Evolutionary conservation across 2,888 invertebrate species (phyloP), one percentile per base, ranked within the genome.

Genomic region (Apotomis turbidana): DNA sequence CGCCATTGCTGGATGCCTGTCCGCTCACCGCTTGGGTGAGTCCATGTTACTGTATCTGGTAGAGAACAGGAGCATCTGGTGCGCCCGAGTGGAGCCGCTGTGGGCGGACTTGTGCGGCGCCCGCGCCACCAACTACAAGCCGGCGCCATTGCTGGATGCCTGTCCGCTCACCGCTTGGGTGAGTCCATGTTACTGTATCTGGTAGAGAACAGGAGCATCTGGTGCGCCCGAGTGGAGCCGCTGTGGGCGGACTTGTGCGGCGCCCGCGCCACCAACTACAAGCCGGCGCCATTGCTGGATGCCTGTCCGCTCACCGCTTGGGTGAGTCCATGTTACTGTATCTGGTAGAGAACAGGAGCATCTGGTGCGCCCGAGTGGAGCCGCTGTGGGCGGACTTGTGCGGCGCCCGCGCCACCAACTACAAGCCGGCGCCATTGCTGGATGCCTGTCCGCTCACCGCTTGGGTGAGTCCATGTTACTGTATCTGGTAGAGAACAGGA

Each of bases 301-400:
- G 96, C 98, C 4, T 96, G 98, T 77, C 98, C 98, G 0, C 90
- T 98, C 38, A 97, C 97, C 3, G 89, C 98, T 10, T 98, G 98
- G 98, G 91, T 97, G 71, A 78, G 78, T 49, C 9, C 27, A 27
- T 27, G 27, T 27, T 2, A 27, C 27, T 27, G 27, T 27, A 27
- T 27, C 27, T 2, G 27, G 27, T 27, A 27, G 97, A 97, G 86
- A 96, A 96, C n/a, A 95, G 97, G 77, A 96, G 97, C 79, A 95
- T 99, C 10, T 99, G 98, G 97, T 97, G 97, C 85, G 95, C 97
- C 12, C 95, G 96, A 79, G 94, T 97, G 57, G 98, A 99, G 85
- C 98, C 99, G 0, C 94, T 98, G 67, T 99, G 98, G 98, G 96
- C 97, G 10, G 99, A 99, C 88, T 98, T 98, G 87, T 94, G 96